A percentile compares a stretch with the other conserved stretches of the same genome.
phyloP scores from a whole-genome alignment of 2,797 vertebrate genomes.

The Selene dorsalis region DNA sequence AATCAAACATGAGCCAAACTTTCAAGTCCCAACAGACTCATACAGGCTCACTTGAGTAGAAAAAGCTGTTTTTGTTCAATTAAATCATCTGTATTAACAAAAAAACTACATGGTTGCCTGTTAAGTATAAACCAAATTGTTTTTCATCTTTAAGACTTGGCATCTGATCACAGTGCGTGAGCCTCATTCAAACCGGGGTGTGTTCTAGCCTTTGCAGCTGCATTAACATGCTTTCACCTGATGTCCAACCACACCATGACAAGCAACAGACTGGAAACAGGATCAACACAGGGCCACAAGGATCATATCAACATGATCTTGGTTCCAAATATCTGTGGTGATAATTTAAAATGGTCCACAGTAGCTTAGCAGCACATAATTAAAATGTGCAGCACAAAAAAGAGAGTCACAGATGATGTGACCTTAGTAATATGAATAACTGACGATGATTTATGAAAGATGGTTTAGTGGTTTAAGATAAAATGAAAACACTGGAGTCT shows the following conservation, averaged over 20 bases:
- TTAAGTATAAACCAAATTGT: too few relatives aligned
- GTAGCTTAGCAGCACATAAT: neutral
- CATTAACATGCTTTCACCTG: neutral
- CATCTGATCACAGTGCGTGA: too few relatives aligned
- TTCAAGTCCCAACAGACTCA: too few relatives aligned
- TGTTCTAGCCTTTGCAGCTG: neutral
- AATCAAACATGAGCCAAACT: too few relatives aligned
- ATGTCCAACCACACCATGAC: neutral
- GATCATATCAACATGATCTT: too few relatives aligned
- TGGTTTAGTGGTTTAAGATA: neutral
- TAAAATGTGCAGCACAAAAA: neutral
- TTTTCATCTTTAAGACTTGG: too few relatives aligned
- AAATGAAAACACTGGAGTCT: neutral
- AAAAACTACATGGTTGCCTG: too few relatives aligned
- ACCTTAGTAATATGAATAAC: slow-evolving; percentile 6
- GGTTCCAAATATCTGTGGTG: neutral
- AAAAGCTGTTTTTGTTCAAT: neutral
- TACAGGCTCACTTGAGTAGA: neutral
- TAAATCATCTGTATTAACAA: neutral
- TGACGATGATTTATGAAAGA: neutral
- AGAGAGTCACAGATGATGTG: neutral
- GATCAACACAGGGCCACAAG: neutral
- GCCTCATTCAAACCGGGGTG: neutral
- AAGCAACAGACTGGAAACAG: neutral
- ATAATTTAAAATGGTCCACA: neutral